Evolutionary conservation across 37 sponge, comb jelly and placozoan genomes (phyloP).

Genomic region (Chondrilla cf. caribensis): DNA sequence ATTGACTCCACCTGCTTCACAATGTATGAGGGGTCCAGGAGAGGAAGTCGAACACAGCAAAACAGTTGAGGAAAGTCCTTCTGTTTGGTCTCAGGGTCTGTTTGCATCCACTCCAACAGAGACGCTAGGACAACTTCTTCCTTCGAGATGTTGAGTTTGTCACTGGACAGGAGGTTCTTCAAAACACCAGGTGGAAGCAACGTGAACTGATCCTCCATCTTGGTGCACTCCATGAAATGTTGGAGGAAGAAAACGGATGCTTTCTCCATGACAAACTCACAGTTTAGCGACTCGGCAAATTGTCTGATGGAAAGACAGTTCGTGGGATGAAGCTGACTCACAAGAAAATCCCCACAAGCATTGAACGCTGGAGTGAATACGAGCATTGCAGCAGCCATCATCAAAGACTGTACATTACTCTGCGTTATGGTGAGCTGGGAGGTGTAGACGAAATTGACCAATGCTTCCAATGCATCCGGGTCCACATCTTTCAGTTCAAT

Average conservation of each 20-base stretch:
- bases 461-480: slow-evolving; percentile 62
- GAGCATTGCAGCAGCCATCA: slow-evolving; percentile 89
- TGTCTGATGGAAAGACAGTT: slow-evolving; percentile 90
- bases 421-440: slow-evolving; percentile 82
- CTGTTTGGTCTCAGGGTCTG: slow-evolving; percentile 43
- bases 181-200: slow-evolving; percentile 55
- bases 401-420: slow-evolving; percentile 79
- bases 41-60: slow-evolving; percentile 70
- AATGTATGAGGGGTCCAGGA: slow-evolving; percentile 67
- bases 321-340: slow-evolving; percentile 75
- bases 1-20: slow-evolving; percentile 65
- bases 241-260: slow-evolving; percentile 59
- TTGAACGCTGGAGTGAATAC: slow-evolving; percentile 75
- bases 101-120: slow-evolving; percentile 57
- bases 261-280: slow-evolving; percentile 44
- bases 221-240: slow-evolving; percentile 81
- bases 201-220: slow-evolving; percentile 75
- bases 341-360: slow-evolving; percentile 83
- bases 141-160: slow-evolving; percentile 61
- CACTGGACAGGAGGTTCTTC: slow-evolving; percentile 54
- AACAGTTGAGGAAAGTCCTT: slow-evolving; percentile 38
- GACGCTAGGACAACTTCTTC: slow-evolving; percentile 76
- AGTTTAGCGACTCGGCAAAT: slow-evolving; percentile 74
- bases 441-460: slow-evolving; percentile 91
- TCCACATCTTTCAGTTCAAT: slow-evolving; percentile 89